phyloP scores from a whole-genome alignment of 2,113 vertebrate genomes.

The Lophotis ruficrista region DNA sequence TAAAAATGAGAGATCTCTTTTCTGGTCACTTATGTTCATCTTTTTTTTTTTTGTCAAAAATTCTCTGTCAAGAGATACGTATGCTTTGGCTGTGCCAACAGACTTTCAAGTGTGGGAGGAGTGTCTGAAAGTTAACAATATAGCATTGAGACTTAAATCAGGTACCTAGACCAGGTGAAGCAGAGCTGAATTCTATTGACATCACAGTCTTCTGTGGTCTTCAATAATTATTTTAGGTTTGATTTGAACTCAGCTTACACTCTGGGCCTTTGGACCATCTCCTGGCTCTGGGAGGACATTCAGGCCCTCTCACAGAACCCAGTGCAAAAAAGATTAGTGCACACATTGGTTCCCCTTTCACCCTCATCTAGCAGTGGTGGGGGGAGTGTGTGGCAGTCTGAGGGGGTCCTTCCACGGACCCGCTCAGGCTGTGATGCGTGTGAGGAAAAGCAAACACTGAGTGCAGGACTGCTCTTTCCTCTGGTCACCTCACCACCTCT shows the following conservation, averaged over 20 bases:
- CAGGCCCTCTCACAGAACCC: not conserved
- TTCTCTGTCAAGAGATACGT: not conserved
- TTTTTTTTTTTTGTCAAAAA: not conserved
- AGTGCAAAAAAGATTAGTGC: not conserved
- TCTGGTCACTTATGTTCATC: not conserved
- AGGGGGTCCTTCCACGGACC: not conserved
- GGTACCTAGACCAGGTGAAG: not conserved
- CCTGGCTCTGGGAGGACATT: not conserved
- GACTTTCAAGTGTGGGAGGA: not conserved
- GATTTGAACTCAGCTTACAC: not conserved
- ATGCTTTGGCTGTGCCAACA: not conserved
- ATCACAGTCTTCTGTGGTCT: not conserved
- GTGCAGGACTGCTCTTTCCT: not conserved
- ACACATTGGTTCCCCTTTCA: not conserved
- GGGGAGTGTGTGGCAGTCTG: too few species aligned
- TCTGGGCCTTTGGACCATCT: not conserved
- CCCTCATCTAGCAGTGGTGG: not conserved
- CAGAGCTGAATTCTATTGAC: not conserved
- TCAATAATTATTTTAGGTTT: not conserved
- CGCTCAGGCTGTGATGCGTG: not conserved
- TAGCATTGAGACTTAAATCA: not conserved
- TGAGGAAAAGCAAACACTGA: not conserved
- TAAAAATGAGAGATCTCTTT: not conserved
- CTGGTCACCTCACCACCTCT: not conserved
- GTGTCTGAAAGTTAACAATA: not conserved